Evolutionary conservation across 2,888 invertebrate species (phyloP).

Genomic region (Zelleria hepariella): DNA sequence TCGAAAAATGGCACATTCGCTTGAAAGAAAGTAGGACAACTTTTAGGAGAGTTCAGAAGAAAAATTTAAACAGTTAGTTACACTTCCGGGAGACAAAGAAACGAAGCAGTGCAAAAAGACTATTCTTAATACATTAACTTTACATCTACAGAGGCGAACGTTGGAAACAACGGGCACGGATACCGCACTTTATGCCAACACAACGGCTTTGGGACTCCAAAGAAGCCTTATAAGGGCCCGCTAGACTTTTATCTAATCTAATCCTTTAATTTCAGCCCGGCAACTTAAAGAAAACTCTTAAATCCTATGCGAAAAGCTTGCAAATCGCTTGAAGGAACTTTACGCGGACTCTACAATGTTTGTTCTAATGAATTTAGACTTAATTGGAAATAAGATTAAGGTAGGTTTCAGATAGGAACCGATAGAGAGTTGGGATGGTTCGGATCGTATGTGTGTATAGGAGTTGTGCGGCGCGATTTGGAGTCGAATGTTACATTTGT

Average conservation of each 20-base stretch:
- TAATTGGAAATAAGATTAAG: background rate
- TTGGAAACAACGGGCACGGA: conserved; percentile 1
- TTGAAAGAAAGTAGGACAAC: too few relatives aligned
- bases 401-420: background rate
- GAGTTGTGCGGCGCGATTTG: conserved; percentile 7
- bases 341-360: background rate
- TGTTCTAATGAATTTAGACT: background rate
- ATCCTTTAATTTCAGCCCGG: conserved; percentile 17
- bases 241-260: conserved; percentile 22
- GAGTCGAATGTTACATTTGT: conserved; percentile 21
- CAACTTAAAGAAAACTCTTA: background rate
- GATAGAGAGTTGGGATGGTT: background rate
- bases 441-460: background rate
- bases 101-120: background rate
- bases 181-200: conserved; percentile 17
- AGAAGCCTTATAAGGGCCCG: conserved; percentile 19
- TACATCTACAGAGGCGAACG: background rate
- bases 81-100: background rate
- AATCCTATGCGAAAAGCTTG: conserved; percentile 6
- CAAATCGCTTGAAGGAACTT: conserved; percentile 8
- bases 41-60: background rate
- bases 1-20: too few relatives aligned
- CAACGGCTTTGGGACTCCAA: conserved; percentile 19
- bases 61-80: too few relatives aligned
- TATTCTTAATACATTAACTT: background rate